Evolutionary conservation across 1,140 invertebrate species (phyloP).

Genomic region (Ceratina japonica): DNA sequence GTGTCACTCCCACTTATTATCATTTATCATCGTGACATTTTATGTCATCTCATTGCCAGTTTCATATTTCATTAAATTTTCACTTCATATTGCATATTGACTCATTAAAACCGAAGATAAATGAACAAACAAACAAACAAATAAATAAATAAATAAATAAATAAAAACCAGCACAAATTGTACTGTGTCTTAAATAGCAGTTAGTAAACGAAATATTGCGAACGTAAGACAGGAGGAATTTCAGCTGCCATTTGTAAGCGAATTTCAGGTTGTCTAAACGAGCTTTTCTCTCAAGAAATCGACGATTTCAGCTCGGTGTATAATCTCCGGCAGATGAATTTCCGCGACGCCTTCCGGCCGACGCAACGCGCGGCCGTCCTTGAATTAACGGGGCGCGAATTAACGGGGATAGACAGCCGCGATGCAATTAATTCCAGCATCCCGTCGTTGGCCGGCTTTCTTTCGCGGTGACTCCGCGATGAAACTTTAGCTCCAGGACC

Average conservation of each 20-base stretch:
- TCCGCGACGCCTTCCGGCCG: neutral
- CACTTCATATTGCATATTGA: too few species aligned
- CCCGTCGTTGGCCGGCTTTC: neutral
- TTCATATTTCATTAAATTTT: too few species aligned
- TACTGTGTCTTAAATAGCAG: too few species aligned
- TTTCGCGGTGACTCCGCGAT: neutral
- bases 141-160: too few species aligned
- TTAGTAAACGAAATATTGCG: too few species aligned
- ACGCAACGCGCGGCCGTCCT: neutral
- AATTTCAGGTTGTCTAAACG: neutral
- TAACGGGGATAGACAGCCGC: neutral
- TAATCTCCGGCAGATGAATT: neutral
- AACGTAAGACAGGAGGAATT: neutral
- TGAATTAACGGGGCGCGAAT: neutral
- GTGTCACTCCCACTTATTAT: too few species aligned
- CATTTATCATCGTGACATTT: too few species aligned
- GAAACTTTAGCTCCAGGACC: slow-evolving; percentile 18
- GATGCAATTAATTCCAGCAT: slow-evolving; percentile 8
- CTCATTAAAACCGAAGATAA: too few species aligned
- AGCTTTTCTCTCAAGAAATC: neutral
- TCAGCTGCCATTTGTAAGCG: neutral
- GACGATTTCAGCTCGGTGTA: neutral
- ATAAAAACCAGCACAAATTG: too few species aligned
- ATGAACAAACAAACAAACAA: too few species aligned
- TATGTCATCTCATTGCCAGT: too few species aligned